Percentiles rank a stretch among this genome's conserved stretches.
phyloP scores from a whole-genome alignment of 2,888 invertebrate genomes.

The Spodoptera picta region DNA sequence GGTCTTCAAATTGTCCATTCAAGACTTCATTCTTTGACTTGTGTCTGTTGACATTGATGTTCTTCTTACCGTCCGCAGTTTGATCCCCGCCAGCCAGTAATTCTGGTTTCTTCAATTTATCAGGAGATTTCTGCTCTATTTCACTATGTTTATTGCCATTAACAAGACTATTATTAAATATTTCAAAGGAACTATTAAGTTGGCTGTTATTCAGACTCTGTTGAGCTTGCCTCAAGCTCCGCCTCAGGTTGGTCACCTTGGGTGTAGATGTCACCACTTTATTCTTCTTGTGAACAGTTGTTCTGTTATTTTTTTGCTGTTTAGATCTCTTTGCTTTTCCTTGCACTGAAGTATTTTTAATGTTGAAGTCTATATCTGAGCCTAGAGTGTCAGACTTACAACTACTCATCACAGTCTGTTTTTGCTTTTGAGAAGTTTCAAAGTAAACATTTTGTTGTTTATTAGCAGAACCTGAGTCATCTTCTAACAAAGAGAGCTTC shows the following conservation, averaged over 20 bases:
- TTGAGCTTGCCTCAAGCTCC: slow-evolving; percentile 76
- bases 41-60: slow-evolving; percentile 43
- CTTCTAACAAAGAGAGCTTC: slow-evolving; percentile 74
- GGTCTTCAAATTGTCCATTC: slow-evolving; percentile 80
- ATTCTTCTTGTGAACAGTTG: slow-evolving; percentile 70
- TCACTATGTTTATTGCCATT: slow-evolving; percentile 63
- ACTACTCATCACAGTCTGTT: slow-evolving; percentile 62
- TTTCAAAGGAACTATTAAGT: slow-evolving; percentile 73
- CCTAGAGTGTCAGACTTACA: slow-evolving; percentile 71
- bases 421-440: slow-evolving; percentile 69
- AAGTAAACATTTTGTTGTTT: slow-evolving; percentile 77
- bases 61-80: slow-evolving; percentile 56
- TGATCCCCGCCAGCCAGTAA: slow-evolving; percentile 60
- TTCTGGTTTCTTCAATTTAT: slow-evolving; percentile 55
- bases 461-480: slow-evolving; percentile 71
- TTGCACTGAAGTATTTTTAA: slow-evolving; percentile 72
- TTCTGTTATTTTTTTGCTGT: slow-evolving; percentile 65
- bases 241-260: slow-evolving; percentile 69
- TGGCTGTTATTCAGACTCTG: slow-evolving; percentile 67
- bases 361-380: slow-evolving; percentile 79
- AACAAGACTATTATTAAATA: slow-evolving; percentile 60
- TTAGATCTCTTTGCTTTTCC: slow-evolving; percentile 71
- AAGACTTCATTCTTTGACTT: slow-evolving; percentile 55
- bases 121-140: slow-evolving; percentile 45
- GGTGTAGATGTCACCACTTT: slow-evolving; percentile 80